Conservation (phyloP, 2,888 invertebrate species). For the Coecobrya sp. region DNA sequence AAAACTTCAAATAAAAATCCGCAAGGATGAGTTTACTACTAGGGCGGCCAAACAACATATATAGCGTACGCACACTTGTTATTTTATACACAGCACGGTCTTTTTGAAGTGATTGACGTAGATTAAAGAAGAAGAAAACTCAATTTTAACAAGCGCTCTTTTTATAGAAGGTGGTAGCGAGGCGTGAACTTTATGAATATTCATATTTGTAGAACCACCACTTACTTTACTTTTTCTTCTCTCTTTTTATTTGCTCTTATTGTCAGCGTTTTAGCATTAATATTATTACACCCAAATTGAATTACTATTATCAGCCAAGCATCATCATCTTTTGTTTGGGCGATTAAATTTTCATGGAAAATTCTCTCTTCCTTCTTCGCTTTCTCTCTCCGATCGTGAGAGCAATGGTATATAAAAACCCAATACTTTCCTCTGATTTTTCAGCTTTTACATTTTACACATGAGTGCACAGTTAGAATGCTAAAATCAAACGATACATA, state of each 20-base stretch:
- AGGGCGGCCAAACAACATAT: background rate
- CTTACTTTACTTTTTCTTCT: background rate
- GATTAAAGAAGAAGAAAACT: constrained; percentile 3
- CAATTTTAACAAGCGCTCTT: background rate
- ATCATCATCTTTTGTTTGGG: background rate
- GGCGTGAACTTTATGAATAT: background rate
- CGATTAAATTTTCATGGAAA: background rate
- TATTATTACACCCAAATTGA: background rate
- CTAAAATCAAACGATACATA: background rate
- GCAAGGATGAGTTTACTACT: background rate
- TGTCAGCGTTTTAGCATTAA: background rate
- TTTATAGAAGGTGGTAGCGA: background rate
- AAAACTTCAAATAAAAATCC: background rate
- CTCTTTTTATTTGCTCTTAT: background rate
- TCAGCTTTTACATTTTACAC: background rate
- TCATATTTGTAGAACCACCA: background rate
- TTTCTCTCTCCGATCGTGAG: background rate
- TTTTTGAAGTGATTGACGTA: constrained; percentile 24
- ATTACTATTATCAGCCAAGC: constrained; percentile 34
- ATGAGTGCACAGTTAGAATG: background rate
- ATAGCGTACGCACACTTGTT: background rate
- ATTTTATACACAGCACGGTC: background rate
- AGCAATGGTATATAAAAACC: background rate
- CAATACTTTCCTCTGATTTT: background rate
- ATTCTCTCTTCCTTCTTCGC: background rate